Conservation (phyloP, 1,140 invertebrate species). For the Drosophila ironensis region DNA sequence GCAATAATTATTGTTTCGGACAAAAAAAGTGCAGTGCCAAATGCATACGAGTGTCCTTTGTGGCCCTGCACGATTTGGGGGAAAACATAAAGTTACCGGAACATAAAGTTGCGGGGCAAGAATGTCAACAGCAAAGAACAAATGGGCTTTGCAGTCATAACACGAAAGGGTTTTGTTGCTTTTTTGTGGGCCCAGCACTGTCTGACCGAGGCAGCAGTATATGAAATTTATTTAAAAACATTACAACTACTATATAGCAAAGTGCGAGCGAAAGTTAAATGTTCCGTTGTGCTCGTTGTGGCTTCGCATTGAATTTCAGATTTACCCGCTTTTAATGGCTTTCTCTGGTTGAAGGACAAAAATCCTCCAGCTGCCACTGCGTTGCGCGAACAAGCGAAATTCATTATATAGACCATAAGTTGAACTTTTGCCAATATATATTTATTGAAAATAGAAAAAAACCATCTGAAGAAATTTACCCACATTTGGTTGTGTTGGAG, state of each 20-base stretch:
- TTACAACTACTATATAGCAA: neutral
- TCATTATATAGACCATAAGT: constrained; percentile 2
- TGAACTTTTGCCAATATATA: constrained; percentile 21
- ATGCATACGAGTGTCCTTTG: no score
- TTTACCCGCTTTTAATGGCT: neutral
- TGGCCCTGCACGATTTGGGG: neutral
- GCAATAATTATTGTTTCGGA: no score
- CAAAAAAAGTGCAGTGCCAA: no score
- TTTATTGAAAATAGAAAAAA: neutral
- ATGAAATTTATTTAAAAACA: constrained; percentile 33
- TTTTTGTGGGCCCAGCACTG: neutral
- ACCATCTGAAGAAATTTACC: neutral
- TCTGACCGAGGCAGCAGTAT: constrained; percentile 19
- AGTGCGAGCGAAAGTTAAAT: neutral
- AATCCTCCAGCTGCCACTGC: neutral
- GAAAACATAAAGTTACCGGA: neutral
- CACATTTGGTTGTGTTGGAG: neutral
- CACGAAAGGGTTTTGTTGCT: constrained; percentile 22
- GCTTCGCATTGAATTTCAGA: neutral
- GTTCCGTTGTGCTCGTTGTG: neutral
- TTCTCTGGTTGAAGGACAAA: neutral
- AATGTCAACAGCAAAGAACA: constrained; percentile 21
- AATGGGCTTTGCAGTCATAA: constrained; percentile 25
- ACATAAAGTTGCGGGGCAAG: constrained; percentile 21
- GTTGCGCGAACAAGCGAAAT: neutral